Conservation (phyloP, 2,797 vertebrate species). For the Lutra lutra region DNA sequence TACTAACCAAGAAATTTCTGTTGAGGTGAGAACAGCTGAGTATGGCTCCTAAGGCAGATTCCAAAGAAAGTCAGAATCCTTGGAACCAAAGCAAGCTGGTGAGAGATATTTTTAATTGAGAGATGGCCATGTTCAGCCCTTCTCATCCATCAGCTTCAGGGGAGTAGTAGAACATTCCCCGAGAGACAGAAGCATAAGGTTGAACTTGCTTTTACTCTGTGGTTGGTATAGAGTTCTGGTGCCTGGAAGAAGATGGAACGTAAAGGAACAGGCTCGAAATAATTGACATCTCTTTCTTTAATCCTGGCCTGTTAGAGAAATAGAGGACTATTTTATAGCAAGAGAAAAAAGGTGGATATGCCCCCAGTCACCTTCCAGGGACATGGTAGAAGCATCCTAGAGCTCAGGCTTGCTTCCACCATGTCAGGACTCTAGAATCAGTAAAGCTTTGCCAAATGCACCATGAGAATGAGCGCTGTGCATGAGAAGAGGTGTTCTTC, state of each 20-base stretch:
- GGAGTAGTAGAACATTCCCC: neutral
- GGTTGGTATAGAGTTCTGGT: neutral
- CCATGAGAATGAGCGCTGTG: neutral
- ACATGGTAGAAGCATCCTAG: neutral
- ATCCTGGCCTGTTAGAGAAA: neutral
- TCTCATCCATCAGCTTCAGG: neutral
- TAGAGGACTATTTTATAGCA: neutral
- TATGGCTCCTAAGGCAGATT: neutral
- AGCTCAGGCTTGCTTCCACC: neutral
- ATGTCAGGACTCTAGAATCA: neutral
- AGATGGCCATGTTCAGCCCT: neutral
- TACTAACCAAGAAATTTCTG: neutral
- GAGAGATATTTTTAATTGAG: constrained; percentile 18
- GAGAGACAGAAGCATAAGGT: neutral
- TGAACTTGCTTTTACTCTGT: neutral
- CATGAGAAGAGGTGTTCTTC: neutral
- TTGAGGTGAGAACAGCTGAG: neutral
- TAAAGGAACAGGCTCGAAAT: neutral
- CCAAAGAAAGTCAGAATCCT: neutral
- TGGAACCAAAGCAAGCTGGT: neutral
- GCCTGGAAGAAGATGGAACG: neutral
- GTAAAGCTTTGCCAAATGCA: neutral
- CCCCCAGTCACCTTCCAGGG: neutral
- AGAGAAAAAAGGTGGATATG: neutral
- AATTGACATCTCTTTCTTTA: neutral